phyloP scores from a whole-genome alignment of 2,888 invertebrate genomes.

The Anticlea derivata region DNA sequence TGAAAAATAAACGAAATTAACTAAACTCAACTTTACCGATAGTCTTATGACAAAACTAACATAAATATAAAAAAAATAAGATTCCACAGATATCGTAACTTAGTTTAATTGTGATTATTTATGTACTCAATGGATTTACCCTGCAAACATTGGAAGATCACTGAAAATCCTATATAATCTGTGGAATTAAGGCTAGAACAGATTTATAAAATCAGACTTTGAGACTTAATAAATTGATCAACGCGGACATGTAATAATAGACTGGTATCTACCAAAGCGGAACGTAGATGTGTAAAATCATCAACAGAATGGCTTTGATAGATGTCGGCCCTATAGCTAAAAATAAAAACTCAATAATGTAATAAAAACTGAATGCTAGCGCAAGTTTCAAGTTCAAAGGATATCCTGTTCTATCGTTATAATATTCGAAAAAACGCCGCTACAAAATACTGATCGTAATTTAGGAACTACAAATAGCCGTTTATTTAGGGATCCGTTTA shows the following conservation, averaged over 20 bases:
- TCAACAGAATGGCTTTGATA: constrained; percentile 3
- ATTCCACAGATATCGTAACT: constrained; percentile 56
- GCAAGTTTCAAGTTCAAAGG: background rate
- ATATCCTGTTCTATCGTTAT: constrained; percentile 14
- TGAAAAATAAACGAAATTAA: background rate
- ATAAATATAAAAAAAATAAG: constrained; percentile 24
- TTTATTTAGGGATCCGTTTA: constrained; percentile 36
- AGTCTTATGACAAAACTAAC: constrained; percentile 14
- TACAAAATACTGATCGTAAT: constrained; percentile 78
- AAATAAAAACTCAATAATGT: background rate
- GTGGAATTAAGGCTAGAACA: constrained; percentile 43
- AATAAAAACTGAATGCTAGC: background rate
- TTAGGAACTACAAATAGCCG: constrained; percentile 79
- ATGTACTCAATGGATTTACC: constrained; percentile 62
- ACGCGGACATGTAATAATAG: no score
- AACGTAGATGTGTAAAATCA: constrained; percentile 10
- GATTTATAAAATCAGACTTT: constrained; percentile 13
- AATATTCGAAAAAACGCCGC: constrained; percentile 43
- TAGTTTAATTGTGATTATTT: constrained; percentile 47
- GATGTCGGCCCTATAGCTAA: constrained; percentile 8
- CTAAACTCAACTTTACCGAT: constrained; percentile 1
- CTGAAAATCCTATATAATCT: constrained; percentile 40
- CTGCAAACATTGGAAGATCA: constrained; percentile 56
- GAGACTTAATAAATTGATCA: background rate
- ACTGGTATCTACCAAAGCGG: constrained; percentile 11